Percentiles rank a stretch among this genome's conserved stretches.
These are phyloP conservation scores for Melangyna quadrimaculata DNA, from an alignment of 2,888 invertebrate species.

Conservation along the genomic window DNA sequence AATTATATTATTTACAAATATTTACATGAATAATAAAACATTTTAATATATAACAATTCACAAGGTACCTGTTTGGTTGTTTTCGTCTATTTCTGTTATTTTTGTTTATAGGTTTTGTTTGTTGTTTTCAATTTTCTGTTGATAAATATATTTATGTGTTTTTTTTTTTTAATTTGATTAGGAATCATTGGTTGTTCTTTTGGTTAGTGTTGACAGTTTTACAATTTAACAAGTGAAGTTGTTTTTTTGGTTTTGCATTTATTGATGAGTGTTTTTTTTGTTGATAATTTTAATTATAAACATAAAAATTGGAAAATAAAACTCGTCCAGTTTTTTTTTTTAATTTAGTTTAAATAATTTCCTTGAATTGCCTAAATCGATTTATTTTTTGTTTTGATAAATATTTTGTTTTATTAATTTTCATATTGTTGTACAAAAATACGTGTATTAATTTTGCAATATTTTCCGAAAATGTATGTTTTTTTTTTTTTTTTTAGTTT, in stretches of 20 bases:
- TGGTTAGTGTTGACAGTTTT: slow-evolving; percentile 17
- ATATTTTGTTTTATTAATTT: slow-evolving; percentile 11
- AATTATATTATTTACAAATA: slow-evolving; percentile 51
- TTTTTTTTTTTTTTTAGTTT: slow-evolving; percentile 17
- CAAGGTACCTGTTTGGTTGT: slow-evolving; percentile 33
- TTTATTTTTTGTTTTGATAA: slow-evolving; percentile 6
- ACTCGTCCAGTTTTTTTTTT: not conserved
- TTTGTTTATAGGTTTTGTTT: slow-evolving; percentile 3
- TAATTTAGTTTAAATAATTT: slow-evolving; percentile 6
- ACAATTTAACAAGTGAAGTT: not conserved
- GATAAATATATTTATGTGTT: slow-evolving; percentile 38
- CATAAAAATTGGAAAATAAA: not conserved
- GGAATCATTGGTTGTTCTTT: slow-evolving; percentile 41
- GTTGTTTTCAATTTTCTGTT: not conserved
- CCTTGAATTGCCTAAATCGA: slow-evolving; percentile 55
- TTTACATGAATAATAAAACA: slow-evolving; percentile 46
- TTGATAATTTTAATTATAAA: not conserved
- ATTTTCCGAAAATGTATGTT: slow-evolving; percentile 58
- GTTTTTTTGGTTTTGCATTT: not conserved
- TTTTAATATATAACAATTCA: slow-evolving; percentile 38
- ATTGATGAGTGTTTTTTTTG: slow-evolving; percentile 11
- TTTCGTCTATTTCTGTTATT: slow-evolving; percentile 26
- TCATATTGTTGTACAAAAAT: slow-evolving; percentile 67
- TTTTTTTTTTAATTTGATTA: slow-evolving; percentile 4
- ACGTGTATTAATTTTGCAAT: slow-evolving; percentile 66